Base-by-base conservation (phyloP, 2,797 vertebrate genomes). In the Eospalax fontanierii region DNA sequence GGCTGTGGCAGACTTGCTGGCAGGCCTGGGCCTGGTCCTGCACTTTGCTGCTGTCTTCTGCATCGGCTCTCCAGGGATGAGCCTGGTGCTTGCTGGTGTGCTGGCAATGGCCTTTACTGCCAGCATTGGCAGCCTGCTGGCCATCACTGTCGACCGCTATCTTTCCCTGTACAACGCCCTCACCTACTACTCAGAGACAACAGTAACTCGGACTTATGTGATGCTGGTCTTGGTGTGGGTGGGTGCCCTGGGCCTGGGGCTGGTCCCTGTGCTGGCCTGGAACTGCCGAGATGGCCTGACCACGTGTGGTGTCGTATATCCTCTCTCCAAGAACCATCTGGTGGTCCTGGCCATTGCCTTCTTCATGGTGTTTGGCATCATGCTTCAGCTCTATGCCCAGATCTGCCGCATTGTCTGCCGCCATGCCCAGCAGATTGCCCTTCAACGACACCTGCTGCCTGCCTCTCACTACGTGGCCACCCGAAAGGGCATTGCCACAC, bases 401-500 rank as follows among this genome's bases (percentile, higher is more conserved):
- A 99, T 99, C 98, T 99, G 99, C 79, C 98, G 98, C 12, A 98
- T 99, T 1, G 98, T 99, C 7, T 98, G 99, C 95, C 98, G 99
- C 38, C 99, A 99, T 26, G 99, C 99, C 6, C 99, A 99, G 28
- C 99, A 99, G 98, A 99, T 99, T 3, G 99, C 99, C 26, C 98
- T 99, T 10, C 99, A 99, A 98, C 98, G 99, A 95, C 99, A 99
- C 97, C 99, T 99, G 91, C 98, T 99, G 88, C 98, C 99, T 16
- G 96, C 98, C 85, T 99, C 98, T 68, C 99, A 99, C 97, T 98
- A 99, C 6, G 98, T 99, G 96, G 98, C 98, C 93, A 98, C 98
- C 28, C 98, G 99, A n/a, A 99, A 99, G 89, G 99, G 99, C 96
- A 99, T 99, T 33, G 99, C 99, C 90, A 99, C 99, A 0, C 93